These are phyloP conservation scores for Thysanoteuthis rhombus DNA, from an alignment of 2,888 invertebrate genomes.

Conservation along the genomic window DNA sequence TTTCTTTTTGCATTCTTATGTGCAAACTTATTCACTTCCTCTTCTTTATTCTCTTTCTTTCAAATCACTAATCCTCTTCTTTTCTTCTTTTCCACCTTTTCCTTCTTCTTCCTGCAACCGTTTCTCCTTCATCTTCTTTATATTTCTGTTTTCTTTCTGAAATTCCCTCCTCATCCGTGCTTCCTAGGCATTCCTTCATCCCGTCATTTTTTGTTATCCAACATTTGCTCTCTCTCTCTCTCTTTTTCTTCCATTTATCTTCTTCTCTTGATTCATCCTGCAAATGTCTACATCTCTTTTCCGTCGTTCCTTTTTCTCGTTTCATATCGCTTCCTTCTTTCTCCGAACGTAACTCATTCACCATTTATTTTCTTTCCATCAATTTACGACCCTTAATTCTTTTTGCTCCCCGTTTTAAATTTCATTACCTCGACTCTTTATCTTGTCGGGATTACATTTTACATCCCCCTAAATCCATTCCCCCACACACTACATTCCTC, in stretches of 20 bases:
- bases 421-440: background rate
- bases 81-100: too few relatives aligned
- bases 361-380: slow-evolving; percentile 12
- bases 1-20: too few relatives aligned
- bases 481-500: background rate
- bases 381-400: background rate
- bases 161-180: too few relatives aligned
- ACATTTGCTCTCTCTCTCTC: too few relatives aligned
- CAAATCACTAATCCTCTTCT: too few relatives aligned
- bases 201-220: too few relatives aligned
- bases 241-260: background rate
- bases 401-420: background rate
- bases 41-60: too few relatives aligned
- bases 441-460: background rate
- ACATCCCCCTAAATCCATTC: background rate
- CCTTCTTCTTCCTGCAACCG: too few relatives aligned
- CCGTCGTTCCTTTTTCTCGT: background rate
- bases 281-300: background rate
- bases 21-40: too few relatives aligned
- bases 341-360: background rate
- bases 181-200: too few relatives aligned
- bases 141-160: too few relatives aligned
- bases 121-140: too few relatives aligned
- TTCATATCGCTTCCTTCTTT: background rate
- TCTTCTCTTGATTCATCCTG: background rate